Evolutionary conservation across 2,113 vertebrate genomes (phyloP), one percentile per base, ranked within the genome.

Genomic region (Hepsetus odoe): DNA sequence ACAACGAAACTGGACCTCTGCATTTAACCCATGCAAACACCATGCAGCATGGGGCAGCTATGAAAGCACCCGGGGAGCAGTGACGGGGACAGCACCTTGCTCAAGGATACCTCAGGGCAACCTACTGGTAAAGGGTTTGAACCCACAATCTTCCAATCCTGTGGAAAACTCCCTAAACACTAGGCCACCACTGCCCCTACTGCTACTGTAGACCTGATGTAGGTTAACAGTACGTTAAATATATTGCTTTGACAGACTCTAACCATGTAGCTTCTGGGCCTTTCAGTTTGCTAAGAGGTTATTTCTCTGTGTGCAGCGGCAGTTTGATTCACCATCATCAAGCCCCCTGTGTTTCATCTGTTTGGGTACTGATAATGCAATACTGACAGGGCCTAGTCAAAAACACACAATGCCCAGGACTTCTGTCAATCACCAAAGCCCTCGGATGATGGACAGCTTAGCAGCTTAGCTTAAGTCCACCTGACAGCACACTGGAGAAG

Each of bases 261-360:
- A 12, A 18, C 44, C 44, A 2, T 6, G 67, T 18, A 22, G 49
- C 5, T 3, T 46, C 24, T 20, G 20, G 42, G 56, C 28, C 59
- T 61, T 61, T 49, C 20, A 9, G 3, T 24, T 51, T 4, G n/a
- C 32, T 62, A 10, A 10, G 49, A 2, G 55, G 38, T 74, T 32
- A 1, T 18, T 49, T 55, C 51, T 22, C 51, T 18, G 42, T 26
- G 22, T 10, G 53, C 53, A 28, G n/a, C 6, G 53, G 35, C 12
- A 56, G n/a, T 38, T 16, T 72, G 32, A 72, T 55, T 56, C 49
- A 55, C 11, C 49, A 53, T 53, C 26, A 32, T 71, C 69, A 40
- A 14, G 72, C 61, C 18, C 22, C 3, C 40, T 30, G 42, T 28
- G 28, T 24, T 62, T 46, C 38, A 42, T 74, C 18, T 10, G 26